Base-by-base conservation (phyloP, 2,797 vertebrate species). In the Rhodeus uyekii region DNA sequence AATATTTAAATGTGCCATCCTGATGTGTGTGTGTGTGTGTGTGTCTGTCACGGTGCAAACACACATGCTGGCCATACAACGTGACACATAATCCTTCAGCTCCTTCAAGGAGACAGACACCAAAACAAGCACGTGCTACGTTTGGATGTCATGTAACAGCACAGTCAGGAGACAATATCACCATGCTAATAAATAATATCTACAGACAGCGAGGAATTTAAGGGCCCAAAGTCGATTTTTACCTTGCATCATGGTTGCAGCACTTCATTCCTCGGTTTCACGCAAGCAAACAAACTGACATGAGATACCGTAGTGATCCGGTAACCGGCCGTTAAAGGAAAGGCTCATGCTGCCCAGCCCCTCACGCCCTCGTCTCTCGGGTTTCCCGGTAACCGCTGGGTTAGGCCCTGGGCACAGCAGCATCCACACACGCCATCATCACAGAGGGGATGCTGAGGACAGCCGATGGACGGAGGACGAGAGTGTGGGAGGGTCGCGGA, bases 201-300 rank as follows among this genome's bases (percentile, higher is more conserved):
- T 48, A 14, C 24, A 46, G 38, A 76, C 27, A 69, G 36, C 36
- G 34, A 29, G 48, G 22, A 19, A 65, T 63, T 65, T n/a, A 34
- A 53, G 38, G 81, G 64, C 81, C 81, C 10, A 48, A 19, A 24
- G 50, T 60, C 60, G 34, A 36, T 58, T 78, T 85, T 88, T 92
- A 95, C 94, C 95, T 95, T 95, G 94, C 94, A 95, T 95, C 95
- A 95, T 95, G 92, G 76, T 86, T 90, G 91, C 93, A 92, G 93
- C 92, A 94, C 94, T 91, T 95, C 94, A 95, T 95, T 90, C 94
- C 95, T 93, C 92, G 79, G 91, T 88, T 79, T 89, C 84, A 89
- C 38, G 78, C 84, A 76, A 83, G 84, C 72, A 67, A 38, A 63
- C 69, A 80, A 39, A 74, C 65, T 73, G 79, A 82, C 79, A 74